Evolutionary conservation across 2,797 vertebrate genomes (phyloP).

Genomic region (Amniataba percoides): DNA sequence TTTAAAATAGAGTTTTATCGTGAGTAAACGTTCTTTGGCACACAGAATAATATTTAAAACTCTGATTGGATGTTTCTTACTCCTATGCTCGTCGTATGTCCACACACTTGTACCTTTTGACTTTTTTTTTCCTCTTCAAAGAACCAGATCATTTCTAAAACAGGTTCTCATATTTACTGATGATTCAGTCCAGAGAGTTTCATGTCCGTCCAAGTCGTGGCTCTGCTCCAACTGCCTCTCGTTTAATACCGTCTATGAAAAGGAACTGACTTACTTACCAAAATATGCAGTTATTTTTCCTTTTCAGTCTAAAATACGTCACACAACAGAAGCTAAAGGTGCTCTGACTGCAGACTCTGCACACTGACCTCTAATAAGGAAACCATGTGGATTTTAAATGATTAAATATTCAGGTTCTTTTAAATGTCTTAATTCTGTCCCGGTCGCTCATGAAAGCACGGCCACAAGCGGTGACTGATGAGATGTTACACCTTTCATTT

Average conservation of each 20-base stretch:
- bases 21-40: too few species aligned
- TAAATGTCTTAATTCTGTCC: constrained; percentile 13
- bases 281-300: constrained; percentile 2
- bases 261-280: background rate
- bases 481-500: constrained; percentile 15
- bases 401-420: background rate
- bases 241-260: background rate
- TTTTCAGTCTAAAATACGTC: background rate
- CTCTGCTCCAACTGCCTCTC: background rate
- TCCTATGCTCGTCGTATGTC: too few species aligned
- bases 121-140: background rate
- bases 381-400: background rate
- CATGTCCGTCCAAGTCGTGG: background rate
- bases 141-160: background rate
- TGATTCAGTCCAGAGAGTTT: background rate
- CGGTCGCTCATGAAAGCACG: background rate
- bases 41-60: too few species aligned
- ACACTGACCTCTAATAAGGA: background rate
- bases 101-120: too few species aligned
- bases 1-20: too few species aligned
- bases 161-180: background rate
- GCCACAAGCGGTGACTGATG: constrained; percentile 47
- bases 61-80: too few species aligned
- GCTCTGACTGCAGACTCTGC: background rate
- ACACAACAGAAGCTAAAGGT: background rate